Percentiles rank a stretch among this genome's conserved stretches.
These are phyloP conservation scores for Melopsittacus undulatus DNA, from an alignment of 2,797 vertebrate species.

Conservation along the genomic window DNA sequence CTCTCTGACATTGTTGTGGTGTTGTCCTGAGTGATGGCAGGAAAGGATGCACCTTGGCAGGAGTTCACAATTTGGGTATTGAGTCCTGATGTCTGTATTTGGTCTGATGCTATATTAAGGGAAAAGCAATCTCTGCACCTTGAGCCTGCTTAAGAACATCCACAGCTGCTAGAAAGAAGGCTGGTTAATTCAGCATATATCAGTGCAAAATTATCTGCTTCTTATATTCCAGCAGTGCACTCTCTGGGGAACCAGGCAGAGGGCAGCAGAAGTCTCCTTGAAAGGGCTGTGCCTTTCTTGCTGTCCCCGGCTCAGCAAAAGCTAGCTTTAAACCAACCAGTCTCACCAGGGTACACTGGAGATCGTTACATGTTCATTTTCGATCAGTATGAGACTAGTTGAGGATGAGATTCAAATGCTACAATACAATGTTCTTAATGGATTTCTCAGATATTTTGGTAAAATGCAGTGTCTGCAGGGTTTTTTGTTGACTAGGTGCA, in stretches of 20 bases:
- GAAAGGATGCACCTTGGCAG: neutral
- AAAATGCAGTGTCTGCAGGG: rapidly evolving
- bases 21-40: neutral
- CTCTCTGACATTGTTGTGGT: rapidly evolving
- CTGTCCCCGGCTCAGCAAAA: neutral
- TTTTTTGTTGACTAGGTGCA: neutral
- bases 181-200: neutral
- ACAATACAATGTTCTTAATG: neutral
- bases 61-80: neutral
- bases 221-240: neutral
- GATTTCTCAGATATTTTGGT: neutral
- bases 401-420: neutral
- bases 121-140: neutral
- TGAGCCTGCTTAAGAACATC: neutral
- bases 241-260: neutral
- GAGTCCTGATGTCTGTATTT: rapidly evolving
- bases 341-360: rapidly evolving
- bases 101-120: neutral
- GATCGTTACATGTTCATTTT: neutral
- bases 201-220: rapidly evolving
- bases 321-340: neutral
- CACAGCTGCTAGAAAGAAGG: neutral
- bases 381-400: neutral
- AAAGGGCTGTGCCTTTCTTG: neutral
- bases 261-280: constrained; percentile 22